Percentiles rank a stretch among this genome's conserved stretches.
phyloP scores from a whole-genome alignment of 2,888 invertebrate genomes.

The Pteria penguin region DNA sequence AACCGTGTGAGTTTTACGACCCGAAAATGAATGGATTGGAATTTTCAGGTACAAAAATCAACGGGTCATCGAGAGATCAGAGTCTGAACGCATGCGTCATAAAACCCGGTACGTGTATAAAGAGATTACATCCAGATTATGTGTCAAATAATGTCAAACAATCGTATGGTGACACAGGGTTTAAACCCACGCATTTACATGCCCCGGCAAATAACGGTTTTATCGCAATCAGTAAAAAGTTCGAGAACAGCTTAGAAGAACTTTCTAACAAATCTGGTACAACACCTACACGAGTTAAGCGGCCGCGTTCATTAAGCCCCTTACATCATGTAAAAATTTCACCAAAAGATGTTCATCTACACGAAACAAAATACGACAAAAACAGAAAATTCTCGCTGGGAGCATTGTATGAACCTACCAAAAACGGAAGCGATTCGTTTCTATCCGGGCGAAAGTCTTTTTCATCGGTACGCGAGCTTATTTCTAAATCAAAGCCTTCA shows the following conservation, averaged over 20 bases:
- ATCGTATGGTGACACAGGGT: too few relatives aligned
- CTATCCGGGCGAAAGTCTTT: neutral
- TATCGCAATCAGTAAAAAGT: too few relatives aligned
- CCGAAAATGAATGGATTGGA: too few relatives aligned
- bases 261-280: neutral
- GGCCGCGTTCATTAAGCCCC: neutral
- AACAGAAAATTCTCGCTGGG: neutral
- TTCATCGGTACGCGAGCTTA: neutral
- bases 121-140: too few relatives aligned
- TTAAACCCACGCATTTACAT: neutral
- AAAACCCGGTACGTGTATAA: too few relatives aligned
- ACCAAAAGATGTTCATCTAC: neutral
- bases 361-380: neutral
- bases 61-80: too few relatives aligned
- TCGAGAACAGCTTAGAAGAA: neutral
- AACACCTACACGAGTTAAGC: neutral
- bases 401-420: neutral
- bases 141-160: too few relatives aligned
- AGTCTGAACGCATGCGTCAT: too few relatives aligned
- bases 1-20: too few relatives aligned
- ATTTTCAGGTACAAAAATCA: too few relatives aligned
- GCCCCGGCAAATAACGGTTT: neutral
- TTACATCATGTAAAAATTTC: neutral
- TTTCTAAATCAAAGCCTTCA: neutral
- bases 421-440: neutral